phyloP scores from a whole-genome alignment of 2,888 invertebrate species.

The Trachelus tabidus region DNA sequence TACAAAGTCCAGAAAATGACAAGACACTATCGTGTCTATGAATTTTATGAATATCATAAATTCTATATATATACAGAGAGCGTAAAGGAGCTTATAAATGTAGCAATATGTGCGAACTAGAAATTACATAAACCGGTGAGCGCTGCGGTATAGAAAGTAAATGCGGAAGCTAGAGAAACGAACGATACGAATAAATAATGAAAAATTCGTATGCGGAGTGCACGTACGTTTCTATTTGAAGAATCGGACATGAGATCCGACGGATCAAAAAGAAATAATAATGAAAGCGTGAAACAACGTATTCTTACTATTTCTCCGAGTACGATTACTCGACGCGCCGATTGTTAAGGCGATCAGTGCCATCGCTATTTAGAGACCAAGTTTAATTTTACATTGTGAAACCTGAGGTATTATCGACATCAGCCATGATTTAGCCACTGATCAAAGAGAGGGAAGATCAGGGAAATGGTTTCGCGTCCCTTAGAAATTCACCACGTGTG shows the following conservation, averaged over 20 bases:
- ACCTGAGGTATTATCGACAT: neutral
- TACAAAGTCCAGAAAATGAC: neutral
- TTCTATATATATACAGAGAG: neutral
- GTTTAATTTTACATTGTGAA: neutral
- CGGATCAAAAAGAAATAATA: neutral
- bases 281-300: neutral
- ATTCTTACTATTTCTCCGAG: neutral
- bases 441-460: neutral
- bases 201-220: neutral
- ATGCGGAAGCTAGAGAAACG: neutral
- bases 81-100: neutral
- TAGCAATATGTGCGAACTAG: neutral
- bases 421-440: neutral
- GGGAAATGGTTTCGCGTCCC: neutral
- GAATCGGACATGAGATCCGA: neutral
- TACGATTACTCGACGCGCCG: neutral
- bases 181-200: neutral
- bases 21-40: neutral
- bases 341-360: too few relatives aligned
- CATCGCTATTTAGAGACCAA: neutral
- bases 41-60: neutral
- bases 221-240: neutral
- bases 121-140: neutral
- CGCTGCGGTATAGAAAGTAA: neutral
- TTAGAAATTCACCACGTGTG: neutral